Percentiles rank a stretch among this genome's conserved stretches.
phyloP scores from a whole-genome alignment of 2,888 invertebrate genomes.

The Xanthia togata region DNA sequence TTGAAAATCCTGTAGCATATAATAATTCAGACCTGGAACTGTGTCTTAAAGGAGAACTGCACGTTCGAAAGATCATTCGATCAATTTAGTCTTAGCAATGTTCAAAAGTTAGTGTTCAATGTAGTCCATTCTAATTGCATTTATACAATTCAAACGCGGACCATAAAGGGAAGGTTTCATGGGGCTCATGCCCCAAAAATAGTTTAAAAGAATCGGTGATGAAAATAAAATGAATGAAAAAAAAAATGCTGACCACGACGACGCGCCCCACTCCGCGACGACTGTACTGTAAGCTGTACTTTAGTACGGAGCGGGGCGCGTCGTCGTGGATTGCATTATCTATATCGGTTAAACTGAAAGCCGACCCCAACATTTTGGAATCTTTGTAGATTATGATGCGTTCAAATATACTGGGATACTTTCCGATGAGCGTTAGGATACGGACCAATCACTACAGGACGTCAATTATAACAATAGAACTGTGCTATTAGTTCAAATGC shows the following conservation, averaged over 20 bases:
- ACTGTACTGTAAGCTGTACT: no score
- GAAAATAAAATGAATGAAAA: background rate
- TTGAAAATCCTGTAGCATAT: background rate
- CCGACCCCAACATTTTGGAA: background rate
- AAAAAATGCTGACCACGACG: no score
- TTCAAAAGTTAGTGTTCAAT: background rate
- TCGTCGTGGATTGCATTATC: no score
- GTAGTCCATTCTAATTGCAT: background rate
- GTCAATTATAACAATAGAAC: conserved; percentile 84
- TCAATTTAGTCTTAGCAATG: background rate
- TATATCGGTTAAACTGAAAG: no score
- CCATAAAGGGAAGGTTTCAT: background rate
- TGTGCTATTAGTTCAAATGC: conserved; percentile 29
- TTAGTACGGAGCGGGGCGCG: no score
- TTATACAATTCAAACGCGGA: background rate
- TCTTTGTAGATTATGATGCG: background rate
- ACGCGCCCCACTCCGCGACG: no score
- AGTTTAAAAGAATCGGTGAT: background rate
- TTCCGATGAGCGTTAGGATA: conserved; percentile 68
- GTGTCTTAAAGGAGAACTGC: background rate
- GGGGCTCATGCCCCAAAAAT: background rate
- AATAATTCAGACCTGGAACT: background rate
- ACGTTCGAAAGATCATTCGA: background rate
- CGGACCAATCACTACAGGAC: conserved; percentile 83
- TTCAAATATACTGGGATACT: conserved; percentile 49